Conservation (phyloP, 92 coral and sea anemone genomes). For the Blastomussa wellsi region DNA sequence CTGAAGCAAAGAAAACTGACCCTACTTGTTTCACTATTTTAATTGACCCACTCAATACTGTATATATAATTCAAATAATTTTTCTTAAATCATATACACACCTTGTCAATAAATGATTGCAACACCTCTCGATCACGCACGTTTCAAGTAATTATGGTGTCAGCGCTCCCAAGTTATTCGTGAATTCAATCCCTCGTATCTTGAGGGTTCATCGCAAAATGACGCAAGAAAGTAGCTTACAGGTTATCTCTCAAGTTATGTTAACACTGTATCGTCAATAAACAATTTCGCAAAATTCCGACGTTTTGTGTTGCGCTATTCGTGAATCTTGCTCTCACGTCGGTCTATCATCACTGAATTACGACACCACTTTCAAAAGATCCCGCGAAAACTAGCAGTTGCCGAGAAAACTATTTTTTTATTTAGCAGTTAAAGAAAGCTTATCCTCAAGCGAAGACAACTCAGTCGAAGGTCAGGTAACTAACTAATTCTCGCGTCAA, state of each 20-base stretch:
- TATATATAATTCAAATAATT: not conserved
- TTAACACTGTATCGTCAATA: slow-evolving; percentile 4
- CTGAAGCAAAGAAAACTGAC: not conserved
- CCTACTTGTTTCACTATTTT: not conserved
- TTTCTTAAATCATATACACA: not conserved
- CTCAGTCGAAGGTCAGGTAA: slow-evolving; percentile 4
- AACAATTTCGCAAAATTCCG: not conserved
- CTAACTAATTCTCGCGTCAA: not conserved
- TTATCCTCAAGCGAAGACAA: slow-evolving; percentile 2
- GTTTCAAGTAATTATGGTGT: not conserved
- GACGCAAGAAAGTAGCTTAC: slow-evolving; percentile 16
- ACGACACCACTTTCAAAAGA: slow-evolving; percentile 19
- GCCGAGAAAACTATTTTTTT: not conserved
- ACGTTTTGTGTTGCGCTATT: slow-evolving; percentile 11
- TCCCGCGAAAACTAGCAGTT: not conserved
- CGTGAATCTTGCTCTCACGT: not conserved
- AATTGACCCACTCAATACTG: not conserved
- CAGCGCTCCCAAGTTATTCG: not conserved
- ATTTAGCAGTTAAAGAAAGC: not conserved
- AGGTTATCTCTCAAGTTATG: not conserved
- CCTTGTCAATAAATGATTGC: not conserved
- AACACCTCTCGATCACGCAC: not conserved
- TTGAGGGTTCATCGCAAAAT: not conserved
- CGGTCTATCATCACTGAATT: not conserved
- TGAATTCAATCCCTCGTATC: not conserved